These are phyloP conservation scores for Scaptomyza parva DNA, from an alignment of 2,888 invertebrate genomes.

Conservation along the genomic window DNA sequence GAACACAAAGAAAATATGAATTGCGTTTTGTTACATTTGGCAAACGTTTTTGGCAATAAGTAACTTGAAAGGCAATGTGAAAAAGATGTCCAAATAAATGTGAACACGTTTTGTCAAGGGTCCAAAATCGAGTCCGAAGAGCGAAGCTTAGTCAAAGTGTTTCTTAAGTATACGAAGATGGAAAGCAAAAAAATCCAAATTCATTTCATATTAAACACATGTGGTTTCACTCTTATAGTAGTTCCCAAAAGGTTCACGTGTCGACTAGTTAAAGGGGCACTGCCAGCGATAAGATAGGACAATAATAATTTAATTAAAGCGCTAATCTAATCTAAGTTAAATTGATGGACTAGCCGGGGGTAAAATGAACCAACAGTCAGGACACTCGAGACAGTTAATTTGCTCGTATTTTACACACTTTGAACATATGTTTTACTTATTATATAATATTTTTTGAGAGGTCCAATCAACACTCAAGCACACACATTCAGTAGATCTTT, in stretches of 20 bases:
- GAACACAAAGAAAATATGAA: constrained; percentile 44
- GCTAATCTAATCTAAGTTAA: not conserved
- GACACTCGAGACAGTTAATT: not conserved
- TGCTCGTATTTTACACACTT: not conserved
- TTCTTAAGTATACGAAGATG: not conserved
- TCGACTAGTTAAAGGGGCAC: not conserved
- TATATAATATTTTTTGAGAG: constrained; percentile 5
- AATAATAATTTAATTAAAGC: not conserved
- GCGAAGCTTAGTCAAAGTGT: not conserved
- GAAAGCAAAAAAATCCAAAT: too few relatives aligned
- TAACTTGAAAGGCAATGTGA: constrained; percentile 8
- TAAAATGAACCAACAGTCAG: not conserved
- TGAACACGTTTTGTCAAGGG: constrained; percentile 8
- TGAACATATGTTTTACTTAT: constrained; percentile 4
- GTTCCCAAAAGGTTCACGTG: constrained; percentile 1
- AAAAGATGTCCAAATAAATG: not conserved
- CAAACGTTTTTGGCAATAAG: constrained; percentile 38
- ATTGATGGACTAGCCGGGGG: constrained; percentile 1
- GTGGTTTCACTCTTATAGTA: not conserved
- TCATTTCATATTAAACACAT: too few relatives aligned
- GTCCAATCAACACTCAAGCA: not conserved
- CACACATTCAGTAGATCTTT: not conserved
- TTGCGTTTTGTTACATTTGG: constrained; percentile 32
- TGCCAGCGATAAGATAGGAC: not conserved
- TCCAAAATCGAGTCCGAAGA: too few relatives aligned